These are phyloP conservation scores for Drosophila borealis DNA, from an alignment of 2,888 invertebrate species.

Conservation along the genomic window DNA sequence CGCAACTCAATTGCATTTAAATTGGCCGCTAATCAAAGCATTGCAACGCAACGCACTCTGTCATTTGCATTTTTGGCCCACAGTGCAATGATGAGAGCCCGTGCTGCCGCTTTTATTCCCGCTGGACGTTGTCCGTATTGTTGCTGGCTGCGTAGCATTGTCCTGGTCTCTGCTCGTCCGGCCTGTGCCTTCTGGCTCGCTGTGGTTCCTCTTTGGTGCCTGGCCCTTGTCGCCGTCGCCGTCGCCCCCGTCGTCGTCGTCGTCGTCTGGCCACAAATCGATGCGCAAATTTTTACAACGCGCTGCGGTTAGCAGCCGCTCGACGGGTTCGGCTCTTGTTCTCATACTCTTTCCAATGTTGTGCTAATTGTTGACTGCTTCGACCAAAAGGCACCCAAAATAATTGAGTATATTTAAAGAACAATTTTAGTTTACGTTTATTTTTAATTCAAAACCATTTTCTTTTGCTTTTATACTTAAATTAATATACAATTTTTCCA, in stretches of 20 bases:
- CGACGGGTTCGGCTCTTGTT: constrained; percentile 16
- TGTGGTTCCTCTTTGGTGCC: constrained; percentile 33
- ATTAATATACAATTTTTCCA: too few species aligned
- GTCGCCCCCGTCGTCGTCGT: constrained; percentile 49
- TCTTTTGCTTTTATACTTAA: too few species aligned
- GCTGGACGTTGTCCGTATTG: constrained; percentile 53
- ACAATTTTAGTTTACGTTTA: neutral
- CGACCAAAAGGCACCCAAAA: neutral
- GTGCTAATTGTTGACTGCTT: neutral
- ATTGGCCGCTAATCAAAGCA: constrained; percentile 74
- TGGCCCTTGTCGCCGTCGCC: constrained; percentile 50
- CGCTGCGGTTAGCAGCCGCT: constrained; percentile 67
- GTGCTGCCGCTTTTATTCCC: constrained; percentile 31
- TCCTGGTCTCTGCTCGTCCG: constrained; percentile 28
- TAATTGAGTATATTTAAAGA: neutral
- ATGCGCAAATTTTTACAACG: constrained; percentile 77
- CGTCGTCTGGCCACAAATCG: constrained; percentile 76
- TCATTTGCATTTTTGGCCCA: constrained; percentile 73
- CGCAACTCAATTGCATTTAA: constrained; percentile 71
- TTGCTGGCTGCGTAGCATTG: constrained; percentile 48
- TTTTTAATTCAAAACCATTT: too few species aligned
- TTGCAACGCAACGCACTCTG: constrained; percentile 27
- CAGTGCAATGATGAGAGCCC: constrained; percentile 59
- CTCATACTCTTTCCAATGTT: constrained; percentile 35
- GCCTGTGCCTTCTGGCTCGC: constrained; percentile 20